Evolutionary conservation across 64 coral and sea anemone genomes (phyloP), one percentile per base, ranked within the genome.

Genomic region (Stichodactyla mertensii): DNA sequence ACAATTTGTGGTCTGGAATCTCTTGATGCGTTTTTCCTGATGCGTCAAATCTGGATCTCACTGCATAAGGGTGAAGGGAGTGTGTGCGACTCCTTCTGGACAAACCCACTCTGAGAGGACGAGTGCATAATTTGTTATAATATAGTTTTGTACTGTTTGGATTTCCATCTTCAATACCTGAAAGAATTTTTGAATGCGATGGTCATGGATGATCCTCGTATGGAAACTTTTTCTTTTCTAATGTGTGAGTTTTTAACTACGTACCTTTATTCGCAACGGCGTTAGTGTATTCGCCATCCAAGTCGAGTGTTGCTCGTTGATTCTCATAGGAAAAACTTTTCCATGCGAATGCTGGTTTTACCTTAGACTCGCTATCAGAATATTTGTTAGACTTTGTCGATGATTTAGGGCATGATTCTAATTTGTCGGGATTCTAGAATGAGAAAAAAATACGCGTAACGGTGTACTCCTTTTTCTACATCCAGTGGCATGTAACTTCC

Each of bases 91-190:
- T 52, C 56, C 52, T 93, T 93, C 88, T 87, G 23, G 92, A 90
- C 36, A 93, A 55, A 57, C 92, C 92, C 77, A 90, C 77, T 67
- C 92, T 89, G 18, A 87, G 51, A 20, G 87, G 92, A 56, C 92
- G 84, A 18, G 52, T 89, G 19, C 87, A 85, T 85, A 86, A 77
- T 23, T 27, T 78, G 82, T 85, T 85, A 52, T 56, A 74, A 19
- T 79, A 79, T 36, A 79, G 31, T 24, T 79, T 79, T 79, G 6
- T 45, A 52, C 31, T 6, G 22, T 66, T 22, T n/a, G 12, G 4
- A 66, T n/a, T 66, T 4, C 20, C 9, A n/a, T n/a, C 22, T 5
- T 66, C 20, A 6, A 22, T 66, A n/a, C 62, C 62, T 66, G 22
- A 20, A 66, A 64, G 22, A 66, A 66, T 22, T 16, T 61, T 61